These are phyloP conservation scores for Urocolius indicus DNA, from an alignment of 2,113 vertebrate genomes.

Conservation along the genomic window DNA sequence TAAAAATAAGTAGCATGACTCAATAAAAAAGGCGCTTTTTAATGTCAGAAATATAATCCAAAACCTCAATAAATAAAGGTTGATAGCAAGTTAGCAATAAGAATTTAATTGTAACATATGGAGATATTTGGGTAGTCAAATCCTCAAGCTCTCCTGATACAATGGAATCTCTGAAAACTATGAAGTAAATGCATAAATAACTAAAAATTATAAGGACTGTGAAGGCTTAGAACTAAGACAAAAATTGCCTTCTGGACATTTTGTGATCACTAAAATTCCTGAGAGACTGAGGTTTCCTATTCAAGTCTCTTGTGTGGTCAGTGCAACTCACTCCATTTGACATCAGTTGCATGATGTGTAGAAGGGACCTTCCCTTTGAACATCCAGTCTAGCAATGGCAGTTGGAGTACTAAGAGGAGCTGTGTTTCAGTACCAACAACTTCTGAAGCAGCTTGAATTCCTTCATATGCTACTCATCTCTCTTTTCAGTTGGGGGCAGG, in stretches of 20 bases:
- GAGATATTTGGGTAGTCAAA: slow-evolving; percentile 70
- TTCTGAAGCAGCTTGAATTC: too few relatives aligned
- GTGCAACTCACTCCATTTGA: too few relatives aligned
- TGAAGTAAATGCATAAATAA: slow-evolving; percentile 79
- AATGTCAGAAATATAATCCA: slow-evolving; percentile 69
- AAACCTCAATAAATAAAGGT: slow-evolving; percentile 90
- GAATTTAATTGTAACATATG: slow-evolving; percentile 76
- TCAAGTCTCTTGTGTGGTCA: too few relatives aligned
- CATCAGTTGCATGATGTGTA: too few relatives aligned
- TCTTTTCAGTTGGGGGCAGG: too few relatives aligned
- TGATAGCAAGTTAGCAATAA: slow-evolving; percentile 85
- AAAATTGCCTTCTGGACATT: neutral
- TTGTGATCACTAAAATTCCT: too few relatives aligned
- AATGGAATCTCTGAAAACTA: slow-evolving; percentile 76
- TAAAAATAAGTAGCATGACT: slow-evolving; percentile 91
- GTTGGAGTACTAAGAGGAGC: too few relatives aligned
- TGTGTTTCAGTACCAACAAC: too few relatives aligned
- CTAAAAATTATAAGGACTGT: slow-evolving; percentile 67
- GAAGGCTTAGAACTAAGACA: slow-evolving; percentile 77
- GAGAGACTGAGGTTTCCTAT: too few relatives aligned
- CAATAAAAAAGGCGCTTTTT: slow-evolving; percentile 84
- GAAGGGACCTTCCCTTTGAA: too few relatives aligned
- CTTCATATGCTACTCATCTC: too few relatives aligned
- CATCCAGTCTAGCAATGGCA: too few relatives aligned
- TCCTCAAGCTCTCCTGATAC: slow-evolving; percentile 74